These are phyloP conservation scores for Choloepus hoffmanni DNA, from an alignment of 2,113 vertebrate genomes.

Conservation along the genomic window DNA sequence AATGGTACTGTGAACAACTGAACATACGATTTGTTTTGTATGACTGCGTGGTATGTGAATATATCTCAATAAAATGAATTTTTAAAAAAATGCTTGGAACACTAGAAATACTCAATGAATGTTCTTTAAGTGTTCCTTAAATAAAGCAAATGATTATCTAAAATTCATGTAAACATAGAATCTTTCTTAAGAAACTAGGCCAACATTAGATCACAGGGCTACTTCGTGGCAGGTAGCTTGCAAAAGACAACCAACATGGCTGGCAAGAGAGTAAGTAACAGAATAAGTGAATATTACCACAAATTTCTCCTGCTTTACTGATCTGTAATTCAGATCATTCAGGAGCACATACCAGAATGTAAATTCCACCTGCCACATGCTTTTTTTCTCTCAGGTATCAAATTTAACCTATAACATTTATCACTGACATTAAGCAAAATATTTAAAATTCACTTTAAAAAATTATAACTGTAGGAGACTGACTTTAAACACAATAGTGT, in stretches of 20 bases:
- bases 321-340: background rate
- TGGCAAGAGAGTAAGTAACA: background rate
- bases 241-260: background rate
- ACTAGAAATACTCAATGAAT: background rate
- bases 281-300: background rate
- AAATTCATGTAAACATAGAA: background rate
- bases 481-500: too few relatives aligned
- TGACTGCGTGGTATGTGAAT: too few relatives aligned
- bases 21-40: too few relatives aligned
- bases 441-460: background rate
- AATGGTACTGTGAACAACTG: too few relatives aligned
- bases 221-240: background rate
- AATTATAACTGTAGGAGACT: background rate
- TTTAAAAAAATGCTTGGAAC: background rate
- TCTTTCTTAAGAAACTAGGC: background rate
- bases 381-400: background rate
- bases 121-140: background rate
- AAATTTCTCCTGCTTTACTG: background rate
- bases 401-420: background rate
- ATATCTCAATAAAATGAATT: too few relatives aligned
- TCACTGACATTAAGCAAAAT: background rate
- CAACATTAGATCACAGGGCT: background rate
- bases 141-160: slow-evolving; percentile 8
- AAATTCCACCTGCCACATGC: background rate
- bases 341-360: background rate